A percentile compares a stretch with the other conserved stretches of the same genome.
These are phyloP conservation scores for Hyposmocoma kahamanoa DNA, from an alignment of 1,140 invertebrate genomes.

Conservation along the genomic window DNA sequence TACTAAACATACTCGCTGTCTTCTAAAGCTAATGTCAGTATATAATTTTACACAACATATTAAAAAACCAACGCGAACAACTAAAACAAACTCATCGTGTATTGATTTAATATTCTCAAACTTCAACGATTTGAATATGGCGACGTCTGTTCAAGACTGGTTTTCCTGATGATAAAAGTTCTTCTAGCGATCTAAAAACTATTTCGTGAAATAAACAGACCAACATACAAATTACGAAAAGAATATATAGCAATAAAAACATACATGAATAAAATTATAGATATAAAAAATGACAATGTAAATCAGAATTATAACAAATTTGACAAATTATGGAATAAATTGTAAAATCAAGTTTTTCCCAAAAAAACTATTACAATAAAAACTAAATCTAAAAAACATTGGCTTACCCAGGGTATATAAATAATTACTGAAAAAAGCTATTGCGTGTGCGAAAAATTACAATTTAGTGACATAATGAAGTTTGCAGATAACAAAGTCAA, in stretches of 20 bases:
- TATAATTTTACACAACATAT: conserved; percentile 3
- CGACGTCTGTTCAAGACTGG: background rate
- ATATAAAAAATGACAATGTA: background rate
- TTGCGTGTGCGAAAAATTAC: background rate
- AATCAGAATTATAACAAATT: background rate
- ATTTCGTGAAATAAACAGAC: background rate
- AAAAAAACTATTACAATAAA: background rate
- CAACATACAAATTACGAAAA: background rate
- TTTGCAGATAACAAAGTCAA: background rate
- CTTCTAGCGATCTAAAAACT: background rate
- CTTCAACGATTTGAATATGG: background rate
- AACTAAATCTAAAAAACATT: background rate
- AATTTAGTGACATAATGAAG: background rate
- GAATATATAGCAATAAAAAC: background rate
- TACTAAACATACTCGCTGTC: no score
- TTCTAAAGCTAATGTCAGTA: no score
- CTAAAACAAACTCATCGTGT: no score
- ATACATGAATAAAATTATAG: background rate
- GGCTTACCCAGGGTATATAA: background rate
- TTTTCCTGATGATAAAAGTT: background rate
- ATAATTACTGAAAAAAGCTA: background rate
- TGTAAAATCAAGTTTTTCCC: background rate
- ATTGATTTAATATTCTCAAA: conserved; percentile 3
- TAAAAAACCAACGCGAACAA: background rate
- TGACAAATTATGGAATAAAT: no score